Conservation (phyloP, 2,797 vertebrate species). For the Loris lydekkerianus region DNA sequence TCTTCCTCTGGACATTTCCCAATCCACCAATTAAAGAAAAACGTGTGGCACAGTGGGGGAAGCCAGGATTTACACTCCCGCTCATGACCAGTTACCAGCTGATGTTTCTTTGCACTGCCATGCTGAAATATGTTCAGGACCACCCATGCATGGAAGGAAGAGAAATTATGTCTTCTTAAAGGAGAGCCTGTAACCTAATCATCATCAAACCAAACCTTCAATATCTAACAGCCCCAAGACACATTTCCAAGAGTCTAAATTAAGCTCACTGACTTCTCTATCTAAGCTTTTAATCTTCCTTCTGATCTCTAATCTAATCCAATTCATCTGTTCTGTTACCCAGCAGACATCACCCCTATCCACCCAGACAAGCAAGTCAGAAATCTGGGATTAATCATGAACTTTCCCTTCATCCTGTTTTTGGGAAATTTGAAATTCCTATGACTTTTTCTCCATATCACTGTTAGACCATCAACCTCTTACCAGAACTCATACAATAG, state of each 20-base stretch:
- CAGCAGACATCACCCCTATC: neutral
- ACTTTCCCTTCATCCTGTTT: neutral
- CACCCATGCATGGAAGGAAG: neutral
- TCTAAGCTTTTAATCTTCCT: neutral
- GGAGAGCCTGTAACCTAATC: neutral
- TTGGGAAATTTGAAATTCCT: neutral
- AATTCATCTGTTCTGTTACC: neutral
- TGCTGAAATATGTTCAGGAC: neutral
- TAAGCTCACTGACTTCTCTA: neutral
- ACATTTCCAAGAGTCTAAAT: neutral
- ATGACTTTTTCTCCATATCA: neutral
- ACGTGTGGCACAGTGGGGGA: neutral
- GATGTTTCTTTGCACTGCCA: neutral
- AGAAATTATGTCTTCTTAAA: neutral
- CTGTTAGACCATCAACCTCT: neutral
- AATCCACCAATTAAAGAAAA: neutral
- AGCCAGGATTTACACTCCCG: neutral
- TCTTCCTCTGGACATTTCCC: neutral
- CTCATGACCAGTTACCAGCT: neutral
- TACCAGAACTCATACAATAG: neutral
- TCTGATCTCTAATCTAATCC: neutral
- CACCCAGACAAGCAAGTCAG: neutral
- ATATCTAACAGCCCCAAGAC: neutral
- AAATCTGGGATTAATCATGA: neutral
- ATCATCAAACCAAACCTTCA: neutral